Base-by-base conservation (phyloP, 2,888 invertebrate genomes). In the Phasia obesa region DNA sequence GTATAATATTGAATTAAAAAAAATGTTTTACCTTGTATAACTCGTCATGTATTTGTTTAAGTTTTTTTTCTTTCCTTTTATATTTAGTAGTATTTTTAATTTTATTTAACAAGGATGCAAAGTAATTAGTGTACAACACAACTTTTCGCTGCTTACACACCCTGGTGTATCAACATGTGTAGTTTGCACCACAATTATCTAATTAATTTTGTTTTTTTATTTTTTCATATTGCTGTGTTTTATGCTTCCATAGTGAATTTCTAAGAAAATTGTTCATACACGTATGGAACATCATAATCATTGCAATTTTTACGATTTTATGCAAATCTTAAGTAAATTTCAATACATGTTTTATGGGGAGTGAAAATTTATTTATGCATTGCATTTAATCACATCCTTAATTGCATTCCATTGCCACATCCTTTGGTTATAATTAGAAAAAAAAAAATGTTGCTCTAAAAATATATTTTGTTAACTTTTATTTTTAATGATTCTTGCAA, bases 61-160 rank as follows among this genome's bases (percentile, higher is more conserved):
- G 44, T 31, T 77, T 19, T 57, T 4, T 35, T 3, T 44, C 17
- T 11, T 44, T 31, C 59, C 57, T 23, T n/a, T 21, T 49, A 11
- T 21, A 44, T 44, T 70, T 57, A 13, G 38, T 38, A 38, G 38
- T 44, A 27, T 67, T 59, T 59, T 60, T 53, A 70, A 64, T 55
- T 77, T 77, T 60, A 42, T 74, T 74, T 67, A 70, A 71, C 64
- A 79, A 79, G 83, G 83, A 83, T 79, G 83, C 83, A 59, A 71
- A 55, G 83, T 83, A 83, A 83, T 83, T 83, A 83, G 83, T 83
- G 81, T 80, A 60, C 79, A 74, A 80, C 79, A 80, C 55, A 80
- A 80, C 67, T 74, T 74, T 80, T 80, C 67, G 60, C 79, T 80
- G 79, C 67, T 80, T 69, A 60, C 79, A 80, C 79, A 80, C 73